These are phyloP conservation scores for Camponotus fellah DNA, from an alignment of 2,888 invertebrate species.

Conservation along the genomic window DNA sequence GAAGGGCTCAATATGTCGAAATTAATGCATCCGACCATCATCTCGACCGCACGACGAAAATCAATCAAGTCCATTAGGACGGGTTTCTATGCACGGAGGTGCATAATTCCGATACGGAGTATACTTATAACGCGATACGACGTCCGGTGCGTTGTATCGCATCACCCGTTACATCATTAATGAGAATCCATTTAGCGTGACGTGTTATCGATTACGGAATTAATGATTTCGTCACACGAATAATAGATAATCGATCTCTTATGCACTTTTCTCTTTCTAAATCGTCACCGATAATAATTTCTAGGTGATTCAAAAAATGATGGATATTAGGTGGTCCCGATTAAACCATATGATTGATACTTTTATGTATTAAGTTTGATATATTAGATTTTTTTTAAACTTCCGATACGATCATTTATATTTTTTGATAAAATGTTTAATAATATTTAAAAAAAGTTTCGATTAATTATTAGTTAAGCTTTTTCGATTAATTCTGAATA, in stretches of 20 bases:
- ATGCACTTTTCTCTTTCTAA: background rate
- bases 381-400: background rate
- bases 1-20: conserved; percentile 45
- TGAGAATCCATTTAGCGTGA: conserved; percentile 74
- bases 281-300: conserved; percentile 11
- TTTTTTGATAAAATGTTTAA: background rate
- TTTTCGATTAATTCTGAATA: background rate
- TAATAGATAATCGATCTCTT: conserved; percentile 9
- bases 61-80: conserved; percentile 77
- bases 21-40: conserved; percentile 69
- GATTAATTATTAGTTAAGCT: no score
- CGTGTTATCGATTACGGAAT: conserved; percentile 77
- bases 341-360: conserved; percentile 3
- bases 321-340: background rate
- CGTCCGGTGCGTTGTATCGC: conserved; percentile 60
- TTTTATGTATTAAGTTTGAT: background rate
- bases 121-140: conserved; percentile 68
- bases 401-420: background rate
- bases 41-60: conserved; percentile 77
- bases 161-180: conserved; percentile 74
- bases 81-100: conserved; percentile 47
- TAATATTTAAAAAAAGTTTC: background rate
- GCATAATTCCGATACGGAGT: conserved; percentile 72
- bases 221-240: conserved; percentile 67
- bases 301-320: background rate